These are phyloP conservation scores for Hypotaenidia okinawae DNA, from an alignment of 2,797 vertebrate genomes.

Conservation along the genomic window DNA sequence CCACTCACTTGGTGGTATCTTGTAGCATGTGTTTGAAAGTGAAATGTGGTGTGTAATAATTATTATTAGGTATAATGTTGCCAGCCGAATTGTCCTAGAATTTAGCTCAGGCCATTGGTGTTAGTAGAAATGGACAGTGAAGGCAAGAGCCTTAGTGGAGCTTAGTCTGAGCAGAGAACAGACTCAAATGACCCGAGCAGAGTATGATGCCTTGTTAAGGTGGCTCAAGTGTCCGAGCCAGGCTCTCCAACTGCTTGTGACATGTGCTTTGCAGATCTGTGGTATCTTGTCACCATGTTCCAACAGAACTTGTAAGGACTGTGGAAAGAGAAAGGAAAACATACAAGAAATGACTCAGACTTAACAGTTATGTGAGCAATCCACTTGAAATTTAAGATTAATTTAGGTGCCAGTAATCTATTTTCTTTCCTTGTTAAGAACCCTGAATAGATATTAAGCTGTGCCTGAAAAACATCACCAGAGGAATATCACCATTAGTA, in stretches of 20 bases:
- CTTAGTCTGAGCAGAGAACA: neutral
- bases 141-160: neutral
- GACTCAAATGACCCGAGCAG: fast-evolving
- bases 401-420: neutral
- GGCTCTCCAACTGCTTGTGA: fast-evolving
- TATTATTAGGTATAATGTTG: neutral
- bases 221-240: neutral
- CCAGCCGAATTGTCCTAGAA: neutral
- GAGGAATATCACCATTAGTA: neutral
- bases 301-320: neutral
- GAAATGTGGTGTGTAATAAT: neutral
- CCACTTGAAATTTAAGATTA: neutral
- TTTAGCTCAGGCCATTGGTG: neutral
- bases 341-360: neutral
- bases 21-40: neutral
- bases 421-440: neutral
- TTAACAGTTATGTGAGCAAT: neutral
- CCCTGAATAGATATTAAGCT: neutral
- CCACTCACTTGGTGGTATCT: neutral
- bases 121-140: neutral
- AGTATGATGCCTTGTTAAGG: neutral
- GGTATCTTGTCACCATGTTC: fast-evolving
- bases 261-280: neutral
- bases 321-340: neutral
- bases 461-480: neutral